These are phyloP conservation scores for Iselma pallidipennis DNA, from an alignment of 2,888 invertebrate species.

Conservation along the genomic window DNA sequence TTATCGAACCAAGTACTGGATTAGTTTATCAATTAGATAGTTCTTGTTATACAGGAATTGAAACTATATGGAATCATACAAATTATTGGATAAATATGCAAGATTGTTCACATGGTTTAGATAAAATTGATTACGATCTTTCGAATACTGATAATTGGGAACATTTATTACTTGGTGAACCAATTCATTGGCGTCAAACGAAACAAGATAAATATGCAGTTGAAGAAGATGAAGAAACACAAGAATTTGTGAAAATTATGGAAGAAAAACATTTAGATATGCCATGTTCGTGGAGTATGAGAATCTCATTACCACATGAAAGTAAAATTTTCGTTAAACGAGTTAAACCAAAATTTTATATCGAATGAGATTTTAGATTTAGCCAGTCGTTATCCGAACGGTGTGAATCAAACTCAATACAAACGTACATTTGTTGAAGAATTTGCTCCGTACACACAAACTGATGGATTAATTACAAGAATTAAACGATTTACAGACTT, in stretches of 20 bases:
- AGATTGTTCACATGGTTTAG: conserved; percentile 58
- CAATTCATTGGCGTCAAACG: conserved; percentile 55
- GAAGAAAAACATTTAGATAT: conserved; percentile 76
- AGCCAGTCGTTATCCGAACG: conserved; percentile 71
- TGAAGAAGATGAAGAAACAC: conserved; percentile 59
- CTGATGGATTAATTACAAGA: conserved; percentile 71
- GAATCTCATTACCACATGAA: conserved; percentile 64
- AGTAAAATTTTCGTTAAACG: conserved; percentile 56
- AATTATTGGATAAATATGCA: conserved; percentile 84
- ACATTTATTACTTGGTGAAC: conserved; percentile 73
- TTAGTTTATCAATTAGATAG: conserved; percentile 61
- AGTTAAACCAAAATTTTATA: too few species aligned
- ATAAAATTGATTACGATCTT: conserved; percentile 66
- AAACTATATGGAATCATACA: conserved; percentile 82
- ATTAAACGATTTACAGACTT: conserved; percentile 66
- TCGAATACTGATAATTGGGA: conserved; percentile 68
- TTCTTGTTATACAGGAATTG: conserved; percentile 73
- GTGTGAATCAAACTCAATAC: conserved; percentile 68
- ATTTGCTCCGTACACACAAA: conserved; percentile 75
- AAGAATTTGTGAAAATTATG: conserved; percentile 55
- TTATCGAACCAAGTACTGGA: conserved; percentile 86
- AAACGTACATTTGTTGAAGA: conserved; percentile 76
- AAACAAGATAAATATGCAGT: conserved; percentile 53
- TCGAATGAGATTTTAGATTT: background rate
- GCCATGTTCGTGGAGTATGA: conserved; percentile 74